These are phyloP conservation scores for Nothura maculosa DNA, from an alignment of 2,797 vertebrate genomes.

Conservation along the genomic window DNA sequence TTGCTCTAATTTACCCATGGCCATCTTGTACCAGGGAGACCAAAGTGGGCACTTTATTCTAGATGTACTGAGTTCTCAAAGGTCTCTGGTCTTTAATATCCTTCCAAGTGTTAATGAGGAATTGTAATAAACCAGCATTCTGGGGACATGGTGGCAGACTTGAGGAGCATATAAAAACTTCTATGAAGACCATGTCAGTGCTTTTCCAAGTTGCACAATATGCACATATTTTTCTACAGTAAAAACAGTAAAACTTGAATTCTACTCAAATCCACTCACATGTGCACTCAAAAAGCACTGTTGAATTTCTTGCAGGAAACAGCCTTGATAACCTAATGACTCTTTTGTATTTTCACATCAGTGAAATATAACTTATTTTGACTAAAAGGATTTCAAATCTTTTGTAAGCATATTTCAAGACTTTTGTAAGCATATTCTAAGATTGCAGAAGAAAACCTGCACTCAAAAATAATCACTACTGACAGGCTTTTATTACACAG, in stretches of 20 bases:
- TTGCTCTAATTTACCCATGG: background rate
- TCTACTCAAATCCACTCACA: background rate
- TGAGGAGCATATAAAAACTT: background rate
- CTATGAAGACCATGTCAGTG: accelerated
- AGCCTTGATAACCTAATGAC: background rate
- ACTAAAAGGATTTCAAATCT: background rate
- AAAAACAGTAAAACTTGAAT: background rate
- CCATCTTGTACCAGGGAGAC: background rate
- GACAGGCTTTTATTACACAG: background rate
- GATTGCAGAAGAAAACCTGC: background rate
- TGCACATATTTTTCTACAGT: background rate
- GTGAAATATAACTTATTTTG: background rate
- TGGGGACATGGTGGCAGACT: too few relatives aligned
- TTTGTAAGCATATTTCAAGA: background rate
- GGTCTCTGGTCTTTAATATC: background rate
- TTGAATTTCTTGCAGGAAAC: background rate
- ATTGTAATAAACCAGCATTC: accelerated
- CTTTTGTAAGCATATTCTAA: background rate
- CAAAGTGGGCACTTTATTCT: background rate
- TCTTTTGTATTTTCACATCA: background rate
- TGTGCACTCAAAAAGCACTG: background rate
- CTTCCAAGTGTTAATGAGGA: background rate
- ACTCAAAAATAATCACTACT: background rate
- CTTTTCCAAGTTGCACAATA: background rate
- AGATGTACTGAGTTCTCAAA: background rate